A percentile compares a stretch with the other conserved stretches of the same genome.
Evolutionary conservation across 2,113 vertebrate species (phyloP).

Genomic region (Diphyllodes magnificus): DNA sequence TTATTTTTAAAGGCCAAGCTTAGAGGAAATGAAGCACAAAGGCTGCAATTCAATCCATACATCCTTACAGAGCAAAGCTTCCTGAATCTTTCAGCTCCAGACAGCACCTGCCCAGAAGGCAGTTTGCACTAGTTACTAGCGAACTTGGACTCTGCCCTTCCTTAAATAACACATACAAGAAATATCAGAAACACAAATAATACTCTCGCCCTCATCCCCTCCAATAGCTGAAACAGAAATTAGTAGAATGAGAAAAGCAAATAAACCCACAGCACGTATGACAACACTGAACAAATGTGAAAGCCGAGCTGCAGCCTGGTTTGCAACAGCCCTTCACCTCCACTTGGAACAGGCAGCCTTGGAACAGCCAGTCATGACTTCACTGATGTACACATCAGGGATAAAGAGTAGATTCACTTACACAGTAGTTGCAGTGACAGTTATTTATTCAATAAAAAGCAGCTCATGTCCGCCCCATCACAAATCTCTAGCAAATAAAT

Average conservation of each 20-base stretch:
- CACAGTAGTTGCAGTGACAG: background rate
- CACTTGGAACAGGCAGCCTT: background rate
- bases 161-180: background rate
- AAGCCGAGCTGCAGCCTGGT: background rate
- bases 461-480: background rate
- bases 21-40: background rate
- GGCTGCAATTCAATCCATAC: background rate
- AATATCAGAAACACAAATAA: background rate
- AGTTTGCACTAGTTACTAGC: background rate
- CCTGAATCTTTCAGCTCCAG: background rate
- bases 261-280: background rate
- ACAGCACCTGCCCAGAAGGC: background rate
- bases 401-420: background rate
- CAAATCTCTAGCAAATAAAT: background rate
- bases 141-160: background rate
- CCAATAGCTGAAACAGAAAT: background rate
- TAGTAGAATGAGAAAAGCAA: background rate
- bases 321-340: background rate
- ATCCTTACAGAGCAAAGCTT: background rate
- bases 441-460: background rate
- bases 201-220: background rate
- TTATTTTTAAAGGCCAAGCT: background rate
- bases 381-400: background rate
- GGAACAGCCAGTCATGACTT: background rate
- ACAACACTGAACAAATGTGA: background rate